Evolutionary conservation across 2,888 invertebrate genomes (phyloP), one percentile per base, ranked within the genome.

Genomic region (Pherbina coryleti): DNA sequence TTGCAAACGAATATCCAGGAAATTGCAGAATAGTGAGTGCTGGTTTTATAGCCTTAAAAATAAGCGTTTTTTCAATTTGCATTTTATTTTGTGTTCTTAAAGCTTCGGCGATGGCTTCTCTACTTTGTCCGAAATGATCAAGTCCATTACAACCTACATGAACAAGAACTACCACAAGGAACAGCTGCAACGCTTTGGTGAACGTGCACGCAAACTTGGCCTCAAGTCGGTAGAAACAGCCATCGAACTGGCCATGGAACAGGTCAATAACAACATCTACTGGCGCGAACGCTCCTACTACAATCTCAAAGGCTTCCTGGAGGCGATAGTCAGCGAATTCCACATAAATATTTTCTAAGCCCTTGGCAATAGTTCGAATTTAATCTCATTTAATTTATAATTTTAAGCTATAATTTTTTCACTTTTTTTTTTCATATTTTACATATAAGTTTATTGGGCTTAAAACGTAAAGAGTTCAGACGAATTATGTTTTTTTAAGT

Each of bases 101-200:
- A 92, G 92, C 82, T 91, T 91, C 83, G 92, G 92, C 19, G 91
- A 91, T 84, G 92, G 91, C 14, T 92, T 92, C 84, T 91, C 90
- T 69, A 91, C 91, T 3, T 84, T 92, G 57, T 89, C 90, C 28
- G 90, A 90, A 80, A 92, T 92, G 92, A 90, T 92, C 57, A 89
- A 90, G 79, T 89, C 91, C 1, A 85, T 92, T 57, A 90, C 91
- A n/a, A 88, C 87, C 31, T 91, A 90, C 81, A 91, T 92, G 91
- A 92, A 91, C 82, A 91, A 91, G 79, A 90, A 90, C 60, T 89
- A 87, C 77, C 90, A 90, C 76, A 87, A 85, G 73, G 87, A 90
- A 75, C 90, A 90, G 79, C 81, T 90, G 69, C 84, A 86, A 71
- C 84, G 84, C 4, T 84, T 90, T 82, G 87, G 87, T 19, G 83